Evolutionary conservation across 2,888 invertebrate genomes (phyloP), one percentile per base, ranked within the genome.

Genomic region (Eristalis tenax): DNA sequence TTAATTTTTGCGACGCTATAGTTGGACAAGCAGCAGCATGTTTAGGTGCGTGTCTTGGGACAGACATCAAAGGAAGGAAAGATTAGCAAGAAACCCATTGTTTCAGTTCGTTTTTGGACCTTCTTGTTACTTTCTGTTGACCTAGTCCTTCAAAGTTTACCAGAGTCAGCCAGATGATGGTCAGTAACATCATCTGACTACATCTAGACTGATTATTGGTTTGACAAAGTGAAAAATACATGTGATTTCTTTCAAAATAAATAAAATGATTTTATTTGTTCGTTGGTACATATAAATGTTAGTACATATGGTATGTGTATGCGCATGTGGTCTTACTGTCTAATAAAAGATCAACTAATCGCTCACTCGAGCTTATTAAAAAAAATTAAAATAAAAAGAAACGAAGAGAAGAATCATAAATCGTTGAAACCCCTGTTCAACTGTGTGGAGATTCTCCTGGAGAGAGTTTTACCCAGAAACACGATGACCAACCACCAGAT

Each of bases 401-500:
- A 13, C 13, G 43, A 40, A n/a, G 43, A n/a, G n/a, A 43, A n/a
- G n/a, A 0, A 4, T n/a, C 43, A 18, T 13, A 18, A 0, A 4
- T n/a, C 43, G 50, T 13, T 38, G n/a, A 18, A 50, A 8, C 18
- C 50, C 5, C 1, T 18, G 8, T 50, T 50, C 50, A 18, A 18
- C 50, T 50, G 8, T 18, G 50, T 8, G 18, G 8, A 50, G 43
- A 38, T 38, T 38, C 38, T 13, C 38, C 38, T 13, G 8, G 10
- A 43, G 15, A 43, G 50, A 43, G 18, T 50, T 50, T 50, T 50
- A 50, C 26, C 59, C 59, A 59, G 11, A 57, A 22, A 73, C 26
- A 70, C 63, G 35, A 76, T 1, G 40, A 65, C 85, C 85, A 74
- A 40, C 82, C 85, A 86, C 85, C 85, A 85, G 65, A 76, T 70